Evolutionary conservation across 2,113 vertebrate species (phyloP).

Genomic region (Ramphastos sulfuratus): DNA sequence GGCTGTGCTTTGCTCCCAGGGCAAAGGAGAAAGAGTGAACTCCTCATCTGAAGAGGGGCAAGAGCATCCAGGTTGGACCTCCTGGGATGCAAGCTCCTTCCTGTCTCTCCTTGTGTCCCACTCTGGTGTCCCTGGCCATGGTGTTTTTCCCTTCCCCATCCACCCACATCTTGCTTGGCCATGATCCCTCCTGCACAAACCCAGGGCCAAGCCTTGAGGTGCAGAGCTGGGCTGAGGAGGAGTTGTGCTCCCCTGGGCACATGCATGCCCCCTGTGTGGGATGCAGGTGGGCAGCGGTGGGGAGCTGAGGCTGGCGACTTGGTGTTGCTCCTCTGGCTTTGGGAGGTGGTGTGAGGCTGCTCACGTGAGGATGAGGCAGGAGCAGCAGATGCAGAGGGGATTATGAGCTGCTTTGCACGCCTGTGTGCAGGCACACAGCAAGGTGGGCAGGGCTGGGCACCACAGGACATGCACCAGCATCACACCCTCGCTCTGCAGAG

Average conservation of each 20-base stretch:
- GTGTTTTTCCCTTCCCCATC: background rate
- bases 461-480: fast-evolving
- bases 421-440: background rate
- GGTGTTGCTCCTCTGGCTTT: too few relatives aligned
- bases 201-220: fast-evolving
- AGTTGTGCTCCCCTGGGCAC: fast-evolving
- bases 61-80: background rate
- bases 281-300: background rate
- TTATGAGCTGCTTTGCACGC: background rate
- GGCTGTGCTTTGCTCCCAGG: background rate
- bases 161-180: background rate
- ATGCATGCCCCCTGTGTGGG: fast-evolving
- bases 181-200: fast-evolving
- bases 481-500: background rate
- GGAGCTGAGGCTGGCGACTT: background rate
- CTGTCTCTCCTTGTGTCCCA: background rate
- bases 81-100: background rate
- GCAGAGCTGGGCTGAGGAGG: background rate
- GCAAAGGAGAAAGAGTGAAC: background rate
- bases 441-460: background rate
- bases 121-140: fast-evolving
- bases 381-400: background rate
- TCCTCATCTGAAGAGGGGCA: too few relatives aligned
- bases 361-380: background rate
- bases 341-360: too few relatives aligned